Base-by-base conservation (phyloP, 2,113 vertebrate genomes). In the Theristicus caerulescens region DNA sequence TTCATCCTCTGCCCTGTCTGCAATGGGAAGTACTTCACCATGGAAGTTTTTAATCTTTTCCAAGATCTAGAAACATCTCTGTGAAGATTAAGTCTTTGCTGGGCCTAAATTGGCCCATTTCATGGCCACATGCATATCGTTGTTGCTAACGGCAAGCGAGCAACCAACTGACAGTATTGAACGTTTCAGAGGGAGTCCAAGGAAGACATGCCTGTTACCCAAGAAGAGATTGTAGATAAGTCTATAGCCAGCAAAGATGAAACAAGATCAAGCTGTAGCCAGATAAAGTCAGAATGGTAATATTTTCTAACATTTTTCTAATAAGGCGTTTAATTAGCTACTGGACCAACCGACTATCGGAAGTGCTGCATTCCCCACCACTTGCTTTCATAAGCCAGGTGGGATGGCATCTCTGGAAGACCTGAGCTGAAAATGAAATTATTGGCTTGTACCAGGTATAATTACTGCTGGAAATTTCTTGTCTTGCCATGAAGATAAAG, bases 51-150 rank as follows among this genome's bases (percentile, higher is more conserved):
- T 32, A 10, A 47, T 25, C 16, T 42, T 57, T 42, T 29, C 47
- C 26, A 32, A 52, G 13, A 13, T 42, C 34, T 26, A 73, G 65
- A 78, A 61, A 40, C 6, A n/a, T 2, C 36, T 82, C 21, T 10
- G 6, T 46, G 32, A 42, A 66, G 47, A 25, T 20, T 10, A 58
- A 49, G 46, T 38, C n/a, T 55, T 66, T 38, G 6, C 14, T 61
- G 66, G 11, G n/a, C 26, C 55, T 22, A 38, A 4, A 61, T 5
- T 49, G 32, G 34, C 32, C 66, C 24, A 5, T 36, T 71, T 21
- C 1, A 1, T 72, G 77, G 26, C 65, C 58, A 38, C 38, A 3
- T 10, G 10, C 2, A 1, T 26, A 22, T 25, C 5, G 1, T 6
- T 15, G 36, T 2, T 34, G 40, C 31, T 59, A 26, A 38, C 31